phyloP scores from a whole-genome alignment of 2,797 vertebrate genomes.

The Hapalemur alaotrensis region DNA sequence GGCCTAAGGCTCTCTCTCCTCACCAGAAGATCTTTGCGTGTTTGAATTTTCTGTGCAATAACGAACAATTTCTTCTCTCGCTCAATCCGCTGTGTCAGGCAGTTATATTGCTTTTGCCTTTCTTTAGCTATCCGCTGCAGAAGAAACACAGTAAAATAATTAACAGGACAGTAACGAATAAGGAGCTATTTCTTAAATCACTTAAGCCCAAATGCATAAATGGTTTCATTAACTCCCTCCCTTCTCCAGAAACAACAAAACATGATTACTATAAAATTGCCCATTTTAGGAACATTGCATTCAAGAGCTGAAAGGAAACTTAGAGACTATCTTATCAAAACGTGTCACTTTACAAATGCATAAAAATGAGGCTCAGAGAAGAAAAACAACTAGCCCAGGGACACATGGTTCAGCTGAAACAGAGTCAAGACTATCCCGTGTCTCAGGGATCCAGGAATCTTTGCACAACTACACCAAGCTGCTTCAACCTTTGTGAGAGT shows the following conservation, averaged over 20 bases:
- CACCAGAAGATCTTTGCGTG: slow-evolving; percentile 95
- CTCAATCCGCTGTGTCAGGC: slow-evolving; percentile 93
- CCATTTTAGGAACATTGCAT: not conserved
- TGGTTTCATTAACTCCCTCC: slow-evolving; percentile 15
- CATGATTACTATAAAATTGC: not conserved
- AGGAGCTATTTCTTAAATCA: slow-evolving; percentile 33
- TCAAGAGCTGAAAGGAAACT: not conserved
- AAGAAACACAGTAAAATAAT: slow-evolving; percentile 46
- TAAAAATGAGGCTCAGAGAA: not conserved
- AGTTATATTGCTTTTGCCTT: slow-evolving; percentile 89
- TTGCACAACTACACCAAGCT: not conserved
- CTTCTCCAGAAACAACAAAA: not conserved
- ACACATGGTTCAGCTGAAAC: not conserved
- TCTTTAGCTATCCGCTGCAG: slow-evolving; percentile 89
- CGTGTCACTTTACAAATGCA: not conserved
- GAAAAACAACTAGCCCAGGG: not conserved
- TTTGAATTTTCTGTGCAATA: slow-evolving; percentile 96
- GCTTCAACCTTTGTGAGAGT: not conserved
- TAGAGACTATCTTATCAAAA: not conserved
- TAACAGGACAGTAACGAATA: slow-evolving; percentile 7
- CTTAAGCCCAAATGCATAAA: not conserved
- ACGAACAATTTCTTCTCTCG: slow-evolving; percentile 95
- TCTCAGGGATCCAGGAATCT: not conserved
- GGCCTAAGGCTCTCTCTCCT: slow-evolving; percentile 68
- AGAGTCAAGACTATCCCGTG: not conserved